Evolutionary conservation across 2,113 vertebrate species (phyloP).

Genomic region (Hippolais icterina): DNA sequence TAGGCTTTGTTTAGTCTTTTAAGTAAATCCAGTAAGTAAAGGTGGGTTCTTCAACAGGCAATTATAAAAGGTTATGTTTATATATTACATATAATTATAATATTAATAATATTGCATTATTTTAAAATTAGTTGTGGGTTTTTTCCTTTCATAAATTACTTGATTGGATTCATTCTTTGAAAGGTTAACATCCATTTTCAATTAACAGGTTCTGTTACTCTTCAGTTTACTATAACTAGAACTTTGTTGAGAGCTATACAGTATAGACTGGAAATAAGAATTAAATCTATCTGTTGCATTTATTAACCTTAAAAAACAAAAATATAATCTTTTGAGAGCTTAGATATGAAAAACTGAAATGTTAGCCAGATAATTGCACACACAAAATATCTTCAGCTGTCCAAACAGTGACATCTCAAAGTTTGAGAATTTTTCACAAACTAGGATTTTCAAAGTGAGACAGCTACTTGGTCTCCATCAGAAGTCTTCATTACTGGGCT

Average conservation of each 20-base stretch:
- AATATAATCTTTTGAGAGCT: neutral
- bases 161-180: neutral
- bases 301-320: neutral
- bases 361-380: neutral
- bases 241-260: neutral
- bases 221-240: neutral
- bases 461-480: neutral
- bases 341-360: neutral
- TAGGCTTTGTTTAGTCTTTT: neutral
- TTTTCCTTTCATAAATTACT: neutral
- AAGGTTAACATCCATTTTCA: neutral
- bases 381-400: neutral
- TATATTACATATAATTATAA: neutral
- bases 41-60: neutral
- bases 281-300: neutral
- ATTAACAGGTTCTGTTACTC: neutral
- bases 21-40: neutral
- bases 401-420: neutral
- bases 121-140: neutral
- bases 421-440: neutral
- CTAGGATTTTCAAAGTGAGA: neutral
- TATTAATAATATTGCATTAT: neutral
- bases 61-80: neutral
- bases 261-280: neutral
- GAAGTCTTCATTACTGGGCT: neutral